A percentile compares a stretch with the other conserved stretches of the same genome.
These are phyloP conservation scores for Aplochiton taeniatus DNA, from an alignment of 2,797 vertebrate genomes.

Conservation along the genomic window DNA sequence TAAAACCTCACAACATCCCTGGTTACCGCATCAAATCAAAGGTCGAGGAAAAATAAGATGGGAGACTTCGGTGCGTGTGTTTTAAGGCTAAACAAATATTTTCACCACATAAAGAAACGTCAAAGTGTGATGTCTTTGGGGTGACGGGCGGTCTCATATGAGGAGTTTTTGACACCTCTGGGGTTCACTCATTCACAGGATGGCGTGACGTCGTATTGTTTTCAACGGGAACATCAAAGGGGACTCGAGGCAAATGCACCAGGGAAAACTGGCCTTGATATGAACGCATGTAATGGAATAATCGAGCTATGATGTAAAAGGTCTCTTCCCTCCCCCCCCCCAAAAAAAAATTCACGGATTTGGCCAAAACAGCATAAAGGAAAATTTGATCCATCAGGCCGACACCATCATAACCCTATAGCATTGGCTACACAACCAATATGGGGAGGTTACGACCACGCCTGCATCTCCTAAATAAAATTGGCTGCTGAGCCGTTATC, in stretches of 20 bases:
- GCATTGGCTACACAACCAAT: background rate
- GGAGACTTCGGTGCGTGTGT: no score
- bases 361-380: no score
- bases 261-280: background rate
- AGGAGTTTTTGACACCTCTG: no score
- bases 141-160: no score
- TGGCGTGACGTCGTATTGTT: conserved; percentile 40
- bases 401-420: background rate
- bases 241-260: background rate
- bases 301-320: background rate
- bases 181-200: background rate
- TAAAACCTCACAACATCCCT: background rate
- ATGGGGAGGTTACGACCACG: conserved; percentile 5
- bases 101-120: background rate
- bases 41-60: background rate
- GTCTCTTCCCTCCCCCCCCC: no score
- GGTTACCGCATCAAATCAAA: background rate
- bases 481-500: no score
- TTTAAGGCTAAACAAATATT: no score
- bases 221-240: conserved; percentile 40
- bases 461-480: conserved; percentile 8
- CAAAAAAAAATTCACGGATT: no score
- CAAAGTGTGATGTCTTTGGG: background rate
- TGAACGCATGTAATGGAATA: background rate
- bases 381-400: no score